Evolutionary conservation across 1,140 invertebrate species (phyloP), one percentile per base, ranked within the genome.

Genomic region (Fopius arisanus): DNA sequence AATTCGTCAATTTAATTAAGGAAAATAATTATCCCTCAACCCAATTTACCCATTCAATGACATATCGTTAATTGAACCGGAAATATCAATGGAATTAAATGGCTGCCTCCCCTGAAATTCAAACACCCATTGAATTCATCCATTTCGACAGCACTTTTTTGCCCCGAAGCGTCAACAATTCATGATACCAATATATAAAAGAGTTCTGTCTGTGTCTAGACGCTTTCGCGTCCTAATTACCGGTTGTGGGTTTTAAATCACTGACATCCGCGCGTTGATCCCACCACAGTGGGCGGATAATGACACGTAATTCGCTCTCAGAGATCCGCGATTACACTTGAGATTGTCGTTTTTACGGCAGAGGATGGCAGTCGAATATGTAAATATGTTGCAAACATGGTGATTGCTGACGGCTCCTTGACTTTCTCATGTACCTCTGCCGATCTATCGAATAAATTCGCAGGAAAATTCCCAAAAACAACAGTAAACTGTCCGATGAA

Each of bases 241-340:
- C 43, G 29, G 71, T 73, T 73, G 65, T 67, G 71, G 59, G 51
- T 67, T 73, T 73, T 67, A 73, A 73, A 73, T 73, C 71, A 73
- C 29, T 48, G 65, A 41, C 40, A 40, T 72, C 70, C 31, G 63
- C 54, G 43, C 62, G 41, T 43, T 19, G 71, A 73, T 73, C 48
- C 65, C 29, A 31, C 65, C 48, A 31, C 6, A 21, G 71, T 73
- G 71, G 71, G 71, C 71, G 71, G 54, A 73, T 73, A 73, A 73
- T 73, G 43, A 73, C 71, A 73, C 65, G 71, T 73, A 73, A 73
- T 73, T 73, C 65, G 29, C 65, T 67, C 37, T 43, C 59, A 4
- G 43, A 59, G 63, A 72, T 72, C 26, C 63, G 21, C 23, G 63
- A 72, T 72, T 72, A 72, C 41, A 67, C 40, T 28, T 21, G 7